phyloP scores from a whole-genome alignment of 2,888 invertebrate genomes.

The Lochmaea capreae region DNA sequence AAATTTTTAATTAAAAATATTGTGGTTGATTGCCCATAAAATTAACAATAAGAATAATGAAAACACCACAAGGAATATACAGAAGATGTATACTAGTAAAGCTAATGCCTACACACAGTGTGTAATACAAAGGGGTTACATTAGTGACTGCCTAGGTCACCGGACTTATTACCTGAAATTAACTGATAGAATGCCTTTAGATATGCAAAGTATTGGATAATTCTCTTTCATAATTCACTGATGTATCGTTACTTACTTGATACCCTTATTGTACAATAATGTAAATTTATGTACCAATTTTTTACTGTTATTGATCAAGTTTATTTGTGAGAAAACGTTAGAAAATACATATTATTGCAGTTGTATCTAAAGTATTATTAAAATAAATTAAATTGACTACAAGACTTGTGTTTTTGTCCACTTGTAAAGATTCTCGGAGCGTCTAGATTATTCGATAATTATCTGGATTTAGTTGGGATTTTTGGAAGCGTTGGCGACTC shows the following conservation, averaged over 20 bases:
- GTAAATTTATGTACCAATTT: constrained; percentile 64
- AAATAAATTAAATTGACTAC: constrained; percentile 47
- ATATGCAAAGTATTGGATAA: background rate
- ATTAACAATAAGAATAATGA: too few species aligned
- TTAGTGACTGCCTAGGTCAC: too few species aligned
- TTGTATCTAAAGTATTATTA: constrained; percentile 63
- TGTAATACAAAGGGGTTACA: too few species aligned
- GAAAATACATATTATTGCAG: constrained; percentile 59
- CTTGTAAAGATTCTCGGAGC: background rate
- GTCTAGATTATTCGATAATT: too few species aligned
- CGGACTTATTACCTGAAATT: background rate
- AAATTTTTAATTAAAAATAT: too few species aligned
- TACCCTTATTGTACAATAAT: constrained; percentile 53
- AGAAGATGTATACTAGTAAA: too few species aligned
- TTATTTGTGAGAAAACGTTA: constrained; percentile 65
- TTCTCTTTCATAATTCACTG: background rate
- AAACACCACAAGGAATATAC: too few species aligned
- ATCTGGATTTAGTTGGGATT: too few species aligned
- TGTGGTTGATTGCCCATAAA: too few species aligned
- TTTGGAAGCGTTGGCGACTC: too few species aligned
- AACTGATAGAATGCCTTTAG: background rate
- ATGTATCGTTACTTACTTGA: background rate
- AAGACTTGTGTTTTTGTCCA: background rate
- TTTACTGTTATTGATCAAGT: constrained; percentile 57
- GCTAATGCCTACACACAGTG: too few species aligned